Base-by-base conservation (phyloP, 1,140 invertebrate species). In the Nomia melanderi region DNA sequence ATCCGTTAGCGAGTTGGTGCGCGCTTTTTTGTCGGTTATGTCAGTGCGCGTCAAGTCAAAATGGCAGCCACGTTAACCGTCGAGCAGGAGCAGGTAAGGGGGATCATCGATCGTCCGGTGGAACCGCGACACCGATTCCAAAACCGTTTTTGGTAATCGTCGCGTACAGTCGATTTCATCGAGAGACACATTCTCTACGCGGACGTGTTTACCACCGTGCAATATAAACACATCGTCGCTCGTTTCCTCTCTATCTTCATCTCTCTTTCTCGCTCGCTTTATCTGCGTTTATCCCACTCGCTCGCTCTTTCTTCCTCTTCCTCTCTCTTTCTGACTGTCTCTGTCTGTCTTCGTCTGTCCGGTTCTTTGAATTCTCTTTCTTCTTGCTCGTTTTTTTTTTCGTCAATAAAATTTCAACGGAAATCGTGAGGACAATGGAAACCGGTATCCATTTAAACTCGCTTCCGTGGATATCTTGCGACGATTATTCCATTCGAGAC, bases 21-120 rank as follows among this genome's bases (percentile, higher is more conserved):
- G 47, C 47, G 41, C 39, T 59, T 47, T 75, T 80, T 25, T 56
- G 54, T 78, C 70, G 66, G 57, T 62, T 82, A 79, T 69, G 73
- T 76, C 77, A 67, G 71, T 77, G 76, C 29, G 33, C 59, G 50
- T 77, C 83, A 86, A 87, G 88, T 83, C 89, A 93, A 92, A 81
- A 95, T 95, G 95, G 94, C 94, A 92, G 93, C 94, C 91, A 93
- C 93, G 86, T 92, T 95, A 91, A 94, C 94, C 88, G 93, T 93
- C 88, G 94, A 95, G 89, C 94, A 95, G 89, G 94, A 95, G 89
- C 93, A 94, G 94, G 95, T 95, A 90, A 94, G 93, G 93, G 78
- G 7, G 5, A 86, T 83, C 86, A 78, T 87, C 78, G 73, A 77
- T 82, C 86, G 20, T 27, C n/a, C 31, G 5, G 7, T 20, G 2